Evolutionary conservation across 23 tunicate genomes (phyloP), one percentile per base, ranked within the genome.

Genomic region (Ascidia mentula): DNA sequence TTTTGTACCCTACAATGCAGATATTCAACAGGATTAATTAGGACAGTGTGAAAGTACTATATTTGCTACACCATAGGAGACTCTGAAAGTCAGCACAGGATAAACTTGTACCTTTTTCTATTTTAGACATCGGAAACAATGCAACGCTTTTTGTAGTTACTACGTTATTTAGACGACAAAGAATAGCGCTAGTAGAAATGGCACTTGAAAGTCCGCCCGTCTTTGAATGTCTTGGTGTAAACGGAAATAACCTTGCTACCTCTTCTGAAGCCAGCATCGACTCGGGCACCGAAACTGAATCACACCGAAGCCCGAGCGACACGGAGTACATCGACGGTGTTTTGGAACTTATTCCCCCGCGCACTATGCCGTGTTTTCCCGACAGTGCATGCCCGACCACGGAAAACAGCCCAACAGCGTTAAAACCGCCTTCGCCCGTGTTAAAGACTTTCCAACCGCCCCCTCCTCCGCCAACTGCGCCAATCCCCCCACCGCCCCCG

Each of bases 281-380:
- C 73, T 79, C 82, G n/a, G 74, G 74, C 1, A 79, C 82, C 4
- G 82, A 79, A 60, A 79, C 73, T 30, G 82, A 53, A n/a, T 79
- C 82, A 9, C 82, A 79, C 46, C 69, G 82, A 15, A 79, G 82
- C 82, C 82, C 82, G 53, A 79, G 82, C 82, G 82, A 79, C 35
- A 45, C 82, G 32, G 82, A 79, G 36, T 34, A 34, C n/a, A 45
- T 79, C 59, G 82, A 79, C 82, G 74, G 82, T 32, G 59, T 45
- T 45, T 79, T 28, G 37, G 74, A 60, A 12, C 34, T 38, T 24
- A 37, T 12, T 12, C 59, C 36, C 46, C 82, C 82, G 73, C 74
- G 46, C 4, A 6, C 38, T 22, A 12, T 71, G 38, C 32, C 75
- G 38, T 34, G 38, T 35, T 34, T 34, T 6, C 30, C 75, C 34